Conservation (phyloP, 2,113 vertebrate genomes). For the Arizona elegans region DNA sequence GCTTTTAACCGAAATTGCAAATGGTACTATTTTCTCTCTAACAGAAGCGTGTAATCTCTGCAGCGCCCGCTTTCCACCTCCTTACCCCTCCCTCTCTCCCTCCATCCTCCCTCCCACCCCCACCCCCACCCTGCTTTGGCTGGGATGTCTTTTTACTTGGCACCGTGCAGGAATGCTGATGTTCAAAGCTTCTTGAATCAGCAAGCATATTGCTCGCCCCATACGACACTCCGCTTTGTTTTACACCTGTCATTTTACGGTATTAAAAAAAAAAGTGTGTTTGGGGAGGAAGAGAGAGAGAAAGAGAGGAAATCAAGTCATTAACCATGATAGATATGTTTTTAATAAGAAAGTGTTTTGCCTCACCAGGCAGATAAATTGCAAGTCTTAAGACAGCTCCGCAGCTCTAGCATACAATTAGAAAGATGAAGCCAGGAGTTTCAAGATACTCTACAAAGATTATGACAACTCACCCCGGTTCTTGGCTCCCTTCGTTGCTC, state of each 20-base stretch:
- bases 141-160: conserved; percentile 42
- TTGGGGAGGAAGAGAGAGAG: conserved; percentile 11
- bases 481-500: conserved; percentile 49
- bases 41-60: conserved; percentile 79
- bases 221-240: conserved; percentile 73
- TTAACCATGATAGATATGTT: conserved; percentile 86
- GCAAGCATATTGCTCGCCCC: conserved; percentile 76
- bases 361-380: conserved; percentile 81
- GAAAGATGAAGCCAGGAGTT: conserved; percentile 63
- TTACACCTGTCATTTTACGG: conserved; percentile 79
- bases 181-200: conserved; percentile 67
- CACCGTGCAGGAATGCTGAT: conserved; percentile 69
- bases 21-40: conserved; percentile 80
- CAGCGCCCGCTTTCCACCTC: conserved; percentile 39
- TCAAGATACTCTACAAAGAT: conserved; percentile 64
- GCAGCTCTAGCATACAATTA: conserved; percentile 66
- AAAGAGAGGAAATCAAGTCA: conserved; percentile 76
- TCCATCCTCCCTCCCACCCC: background rate
- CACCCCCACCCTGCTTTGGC: background rate
- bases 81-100: background rate
- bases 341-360: conserved; percentile 83
- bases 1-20: conserved; percentile 85
- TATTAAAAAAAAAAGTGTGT: conserved; percentile 57
- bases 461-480: conserved; percentile 54
- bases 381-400: conserved; percentile 72